Conservation (phyloP, 1,140 invertebrate species). For the Philaenus spumarius region DNA sequence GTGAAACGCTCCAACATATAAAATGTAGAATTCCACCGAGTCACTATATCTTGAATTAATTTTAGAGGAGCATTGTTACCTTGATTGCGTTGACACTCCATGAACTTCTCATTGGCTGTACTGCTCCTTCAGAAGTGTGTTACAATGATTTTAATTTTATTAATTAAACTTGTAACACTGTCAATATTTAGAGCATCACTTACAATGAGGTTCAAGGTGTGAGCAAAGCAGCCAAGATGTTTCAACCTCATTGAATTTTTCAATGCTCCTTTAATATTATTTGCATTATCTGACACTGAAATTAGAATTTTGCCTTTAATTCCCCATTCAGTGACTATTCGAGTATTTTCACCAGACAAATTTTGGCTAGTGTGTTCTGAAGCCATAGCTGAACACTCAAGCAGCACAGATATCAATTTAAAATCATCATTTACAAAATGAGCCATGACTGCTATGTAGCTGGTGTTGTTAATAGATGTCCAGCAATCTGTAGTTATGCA, state of each 20-base stretch:
- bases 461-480: constrained; percentile 26
- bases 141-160: constrained; percentile 2
- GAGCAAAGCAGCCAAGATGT: constrained; percentile 26
- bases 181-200: constrained; percentile 15
- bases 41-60: neutral
- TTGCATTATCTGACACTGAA: constrained; percentile 26
- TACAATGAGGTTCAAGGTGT: constrained; percentile 20
- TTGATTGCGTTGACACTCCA: neutral
- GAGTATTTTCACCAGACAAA: constrained; percentile 5
- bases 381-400: constrained; percentile 16
- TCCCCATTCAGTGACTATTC: constrained; percentile 25
- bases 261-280: constrained; percentile 22
- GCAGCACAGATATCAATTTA: neutral
- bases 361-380: neutral
- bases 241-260: constrained; percentile 14
- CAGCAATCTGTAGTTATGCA: constrained; percentile 26
- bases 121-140: constrained; percentile 2
- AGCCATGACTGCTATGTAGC: constrained; percentile 21
- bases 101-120: neutral
- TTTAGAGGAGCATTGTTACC: neutral
- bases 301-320: constrained; percentile 29
- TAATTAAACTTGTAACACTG: constrained; percentile 24
- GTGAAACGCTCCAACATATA: neutral
- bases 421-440: constrained; percentile 28
- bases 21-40: constrained; percentile 3